phyloP scores from a whole-genome alignment of 2,113 vertebrate species.

The Corythoichthys intestinalis region DNA sequence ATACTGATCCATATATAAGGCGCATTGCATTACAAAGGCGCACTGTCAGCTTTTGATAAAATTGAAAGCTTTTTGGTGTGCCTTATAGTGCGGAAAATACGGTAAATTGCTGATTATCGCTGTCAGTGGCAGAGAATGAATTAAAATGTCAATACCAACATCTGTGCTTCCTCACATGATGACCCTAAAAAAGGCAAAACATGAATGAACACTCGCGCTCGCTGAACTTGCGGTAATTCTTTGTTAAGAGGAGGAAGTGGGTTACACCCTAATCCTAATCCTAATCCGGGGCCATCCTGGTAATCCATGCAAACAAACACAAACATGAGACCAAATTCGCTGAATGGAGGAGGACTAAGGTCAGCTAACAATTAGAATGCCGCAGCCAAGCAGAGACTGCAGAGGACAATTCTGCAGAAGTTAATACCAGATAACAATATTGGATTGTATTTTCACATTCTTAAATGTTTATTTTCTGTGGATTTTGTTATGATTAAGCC shows the following conservation, averaged over 20 bases:
- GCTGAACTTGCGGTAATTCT: conserved; percentile 32
- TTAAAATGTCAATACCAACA: neutral
- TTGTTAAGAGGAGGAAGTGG: conserved; percentile 52
- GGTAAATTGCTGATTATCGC: no score
- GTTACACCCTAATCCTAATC: conserved; percentile 57
- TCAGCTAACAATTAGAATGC: neutral
- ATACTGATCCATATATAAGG: no score
- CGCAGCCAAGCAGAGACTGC: neutral
- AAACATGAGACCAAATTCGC: conserved; percentile 19
- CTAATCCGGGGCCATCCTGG: conserved; percentile 48
- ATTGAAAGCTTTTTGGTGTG: no score
- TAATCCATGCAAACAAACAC: conserved; percentile 47
- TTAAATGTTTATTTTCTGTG: no score
- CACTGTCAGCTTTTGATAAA: no score
- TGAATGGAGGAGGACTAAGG: conserved; percentile 7
- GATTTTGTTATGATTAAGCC: no score
- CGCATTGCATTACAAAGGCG: no score
- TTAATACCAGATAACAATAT: neutral
- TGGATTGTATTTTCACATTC: no score
- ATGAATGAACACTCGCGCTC: conserved; percentile 2
- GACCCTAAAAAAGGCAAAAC: conserved; percentile 4
- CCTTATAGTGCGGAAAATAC: no score
- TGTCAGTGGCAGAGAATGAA: no score
- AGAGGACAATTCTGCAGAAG: neutral
- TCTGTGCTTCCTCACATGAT: neutral